phyloP scores from a whole-genome alignment of 1,140 invertebrate species.

The Lineus longissimus region DNA sequence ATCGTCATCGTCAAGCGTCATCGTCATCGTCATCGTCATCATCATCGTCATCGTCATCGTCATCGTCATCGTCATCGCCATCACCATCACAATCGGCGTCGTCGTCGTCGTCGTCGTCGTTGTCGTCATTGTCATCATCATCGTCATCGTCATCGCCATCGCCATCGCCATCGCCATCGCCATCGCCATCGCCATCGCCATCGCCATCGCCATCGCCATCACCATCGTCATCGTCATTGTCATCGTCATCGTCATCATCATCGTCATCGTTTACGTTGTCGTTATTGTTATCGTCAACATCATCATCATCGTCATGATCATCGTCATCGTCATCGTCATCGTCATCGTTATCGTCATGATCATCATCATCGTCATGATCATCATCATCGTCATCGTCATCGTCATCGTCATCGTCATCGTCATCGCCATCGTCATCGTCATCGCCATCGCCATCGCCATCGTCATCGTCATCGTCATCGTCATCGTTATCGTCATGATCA shows the following conservation, averaged over 20 bases:
- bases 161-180: not conserved
- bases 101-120: too few species aligned
- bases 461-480: not conserved
- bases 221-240: not conserved
- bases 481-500: too few species aligned
- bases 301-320: too few species aligned
- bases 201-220: not conserved
- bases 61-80: not conserved
- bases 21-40: too few species aligned
- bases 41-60: constrained; percentile 8
- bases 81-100: too few species aligned
- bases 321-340: too few species aligned
- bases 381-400: too few species aligned
- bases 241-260: not conserved
- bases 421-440: not conserved
- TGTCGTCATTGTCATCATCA: not conserved
- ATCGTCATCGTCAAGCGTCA: too few species aligned
- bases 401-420: not conserved
- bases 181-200: not conserved
- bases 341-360: too few species aligned
- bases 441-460: not conserved
- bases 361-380: too few species aligned
- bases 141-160: not conserved
- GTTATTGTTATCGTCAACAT: too few species aligned
- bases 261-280: too few species aligned